Evolutionary conservation across 2,797 vertebrate genomes (phyloP).

Genomic region (Pteronotus mesoamericanus): DNA sequence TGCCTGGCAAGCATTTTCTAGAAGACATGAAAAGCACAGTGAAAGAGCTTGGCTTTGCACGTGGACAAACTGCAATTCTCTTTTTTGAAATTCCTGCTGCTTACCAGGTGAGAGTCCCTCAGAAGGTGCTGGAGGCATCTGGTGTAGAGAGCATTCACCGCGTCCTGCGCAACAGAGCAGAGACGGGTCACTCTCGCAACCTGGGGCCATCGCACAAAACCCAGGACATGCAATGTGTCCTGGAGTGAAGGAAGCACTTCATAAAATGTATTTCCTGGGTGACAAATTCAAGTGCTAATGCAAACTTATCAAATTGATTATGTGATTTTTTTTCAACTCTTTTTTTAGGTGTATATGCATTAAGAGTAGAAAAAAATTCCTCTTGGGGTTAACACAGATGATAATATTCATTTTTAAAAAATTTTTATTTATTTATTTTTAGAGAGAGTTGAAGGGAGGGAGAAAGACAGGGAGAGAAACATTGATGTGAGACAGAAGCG

Average conservation of each 20-base stretch:
- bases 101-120: slow-evolving; percentile 94
- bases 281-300: background rate
- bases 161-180: slow-evolving; percentile 85
- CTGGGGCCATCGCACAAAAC: fast-evolving
- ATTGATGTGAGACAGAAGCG: too few species aligned
- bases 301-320: background rate
- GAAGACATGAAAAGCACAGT: background rate
- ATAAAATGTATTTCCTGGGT: background rate
- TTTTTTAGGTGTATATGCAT: background rate
- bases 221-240: fast-evolving
- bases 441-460: too few species aligned
- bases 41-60: background rate
- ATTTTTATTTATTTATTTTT: too few species aligned
- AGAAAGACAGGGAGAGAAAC: too few species aligned
- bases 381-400: background rate
- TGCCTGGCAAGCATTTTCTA: slow-evolving; percentile 94
- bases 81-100: slow-evolving; percentile 38
- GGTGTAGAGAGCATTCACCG: slow-evolving; percentile 92
- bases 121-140: slow-evolving; percentile 97
- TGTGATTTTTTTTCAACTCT: background rate
- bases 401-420: background rate
- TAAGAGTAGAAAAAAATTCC: background rate
- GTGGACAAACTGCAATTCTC: background rate
- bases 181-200: background rate
- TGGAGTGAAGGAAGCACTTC: background rate